Base-by-base conservation (phyloP, 2,113 vertebrate genomes). In the Brachionichthys hirsutus region DNA sequence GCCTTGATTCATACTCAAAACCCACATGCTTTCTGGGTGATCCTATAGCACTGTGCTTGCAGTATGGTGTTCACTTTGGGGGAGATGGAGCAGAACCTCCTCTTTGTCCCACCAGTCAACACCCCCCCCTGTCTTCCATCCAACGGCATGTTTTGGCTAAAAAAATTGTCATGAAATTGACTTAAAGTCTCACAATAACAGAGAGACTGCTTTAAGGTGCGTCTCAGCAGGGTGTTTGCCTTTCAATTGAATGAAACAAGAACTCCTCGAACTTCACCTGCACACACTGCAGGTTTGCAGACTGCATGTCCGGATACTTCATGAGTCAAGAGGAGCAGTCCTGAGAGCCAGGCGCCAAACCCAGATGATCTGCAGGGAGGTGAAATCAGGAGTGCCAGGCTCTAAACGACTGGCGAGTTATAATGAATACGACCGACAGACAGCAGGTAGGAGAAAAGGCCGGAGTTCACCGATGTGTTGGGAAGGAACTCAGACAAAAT, bases 61-160 rank as follows among this genome's bases (percentile, higher is more conserved):
- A 66, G 46, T 73, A 54, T 47, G 47, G 49, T 69, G 67, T 85
- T 80, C 81, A 78, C 72, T 71, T 72, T 54, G 61, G 54, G 68
- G 66, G 68, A 78, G 82, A 81, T 10, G 30, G 60, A 73, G 80
- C 73, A 84, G 77, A 83, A 78, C 76, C 72, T 59, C 66, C 66
- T 76, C 77, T 85, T 85, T 81, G 82, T 83, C 65, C 70, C 62
- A 53, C 70, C 44, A 14, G 62, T n/a, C n/a, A n/a, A n/a, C 14
- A 62, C 52, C 19, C 13, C 49, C 47, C n/a, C n/a, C n/a, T n/a
- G n/a, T n/a, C n/a, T 2, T 18, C 70, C 59, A 34, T 62, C 57
- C 41, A 41, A 46, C 46, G 67, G 47, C 68, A 53, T 61, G 57
- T 56, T 57, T 61, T 66, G 59, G 60, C 75, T 66, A 72, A 60